Conservation (phyloP, 2,888 invertebrate genomes). For the Argyra leucocephala region DNA sequence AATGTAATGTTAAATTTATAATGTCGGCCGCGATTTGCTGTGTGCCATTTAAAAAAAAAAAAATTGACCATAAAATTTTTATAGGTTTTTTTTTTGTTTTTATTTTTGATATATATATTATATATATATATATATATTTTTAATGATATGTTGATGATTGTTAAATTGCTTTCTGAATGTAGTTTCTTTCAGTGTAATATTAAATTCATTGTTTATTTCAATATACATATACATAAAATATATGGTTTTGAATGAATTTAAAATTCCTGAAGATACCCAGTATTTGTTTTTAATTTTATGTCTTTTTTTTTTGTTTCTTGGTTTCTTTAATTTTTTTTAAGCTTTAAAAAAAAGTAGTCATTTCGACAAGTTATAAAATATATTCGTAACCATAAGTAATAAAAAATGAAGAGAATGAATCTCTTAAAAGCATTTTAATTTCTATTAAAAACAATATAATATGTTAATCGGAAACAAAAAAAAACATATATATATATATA, state of each 20-base stretch:
- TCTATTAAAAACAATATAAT: neutral
- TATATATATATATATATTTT: too few relatives aligned
- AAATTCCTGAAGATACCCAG: neutral
- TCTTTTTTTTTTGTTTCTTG: neutral
- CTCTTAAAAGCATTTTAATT: conserved; percentile 6
- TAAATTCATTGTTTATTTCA: too few relatives aligned
- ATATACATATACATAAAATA: too few relatives aligned
- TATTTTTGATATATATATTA: too few relatives aligned
- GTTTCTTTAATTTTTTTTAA: neutral
- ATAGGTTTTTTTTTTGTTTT: neutral
- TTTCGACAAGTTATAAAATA: neutral
- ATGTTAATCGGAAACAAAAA: neutral
- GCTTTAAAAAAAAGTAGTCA: neutral
- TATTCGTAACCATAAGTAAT: conserved; percentile 1
- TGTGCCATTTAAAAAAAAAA: neutral
- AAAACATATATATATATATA: neutral
- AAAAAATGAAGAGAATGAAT: neutral
- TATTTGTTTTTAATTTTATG: neutral
- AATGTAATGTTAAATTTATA: neutral
- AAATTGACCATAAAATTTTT: neutral
- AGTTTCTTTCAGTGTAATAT: too few relatives aligned
- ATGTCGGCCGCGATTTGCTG: neutral
- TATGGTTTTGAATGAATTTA: neutral
- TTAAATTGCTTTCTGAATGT: too few relatives aligned
- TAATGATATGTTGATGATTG: too few relatives aligned